Evolutionary conservation across 2,113 vertebrate species (phyloP).

Genomic region (Microtus richardsoni): DNA sequence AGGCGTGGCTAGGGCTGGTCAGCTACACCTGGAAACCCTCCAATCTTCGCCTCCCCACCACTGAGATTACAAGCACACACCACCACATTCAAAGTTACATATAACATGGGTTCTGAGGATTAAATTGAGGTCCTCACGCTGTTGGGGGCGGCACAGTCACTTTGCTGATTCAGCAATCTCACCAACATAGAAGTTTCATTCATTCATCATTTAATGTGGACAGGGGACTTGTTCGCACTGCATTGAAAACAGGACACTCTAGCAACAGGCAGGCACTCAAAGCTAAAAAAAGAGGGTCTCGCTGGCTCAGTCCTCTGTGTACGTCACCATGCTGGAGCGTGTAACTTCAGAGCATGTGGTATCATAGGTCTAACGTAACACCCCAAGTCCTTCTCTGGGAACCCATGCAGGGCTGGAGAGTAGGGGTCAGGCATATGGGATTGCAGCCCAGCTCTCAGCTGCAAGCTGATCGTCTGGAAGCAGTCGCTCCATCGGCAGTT

Average conservation of each 20-base stretch:
- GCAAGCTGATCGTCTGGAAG: neutral
- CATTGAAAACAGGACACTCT: neutral
- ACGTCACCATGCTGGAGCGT: fast-evolving
- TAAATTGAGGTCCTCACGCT: neutral
- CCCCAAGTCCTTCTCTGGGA: neutral
- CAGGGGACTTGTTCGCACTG: neutral
- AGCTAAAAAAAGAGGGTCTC: neutral
- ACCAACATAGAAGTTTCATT: too few relatives aligned
- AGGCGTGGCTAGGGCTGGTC: neutral
- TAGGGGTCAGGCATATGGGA: neutral
- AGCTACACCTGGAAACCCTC: neutral
- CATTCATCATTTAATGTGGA: neutral
- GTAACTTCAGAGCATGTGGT: neutral
- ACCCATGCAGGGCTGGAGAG: neutral
- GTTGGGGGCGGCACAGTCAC: neutral
- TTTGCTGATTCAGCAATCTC: neutral
- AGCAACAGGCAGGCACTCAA: neutral
- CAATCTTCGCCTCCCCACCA: neutral
- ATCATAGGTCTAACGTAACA: neutral
- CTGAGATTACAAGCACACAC: neutral
- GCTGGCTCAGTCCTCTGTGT: neutral
- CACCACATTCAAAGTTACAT: neutral
- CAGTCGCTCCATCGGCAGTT: neutral
- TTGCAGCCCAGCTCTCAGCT: neutral
- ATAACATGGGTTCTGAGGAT: neutral